phyloP scores from a whole-genome alignment of 2,113 vertebrate genomes.

The Tetraodon nigroviridis region DNA sequence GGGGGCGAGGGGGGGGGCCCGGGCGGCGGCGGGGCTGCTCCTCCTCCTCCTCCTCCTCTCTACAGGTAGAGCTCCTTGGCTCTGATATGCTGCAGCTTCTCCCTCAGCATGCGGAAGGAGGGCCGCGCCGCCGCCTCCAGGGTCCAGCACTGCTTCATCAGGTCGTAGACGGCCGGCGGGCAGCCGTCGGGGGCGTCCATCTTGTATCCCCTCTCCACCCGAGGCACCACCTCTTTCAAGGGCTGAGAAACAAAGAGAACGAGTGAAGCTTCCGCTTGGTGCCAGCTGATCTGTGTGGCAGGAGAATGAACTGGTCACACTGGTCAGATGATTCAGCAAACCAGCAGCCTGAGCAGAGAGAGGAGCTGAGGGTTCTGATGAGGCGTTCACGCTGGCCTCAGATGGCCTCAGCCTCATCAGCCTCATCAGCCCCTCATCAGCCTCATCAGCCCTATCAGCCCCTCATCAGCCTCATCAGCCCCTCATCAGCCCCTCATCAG shows the following conservation, averaged over 20 bases:
- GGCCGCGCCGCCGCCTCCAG: conserved; percentile 82
- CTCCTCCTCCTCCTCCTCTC: conserved; percentile 55
- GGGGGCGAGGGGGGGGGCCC: too few relatives aligned
- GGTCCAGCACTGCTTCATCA: conserved; percentile 98
- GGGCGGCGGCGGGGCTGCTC: too few relatives aligned
- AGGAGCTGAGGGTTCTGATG: too few relatives aligned
- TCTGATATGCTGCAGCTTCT: conserved; percentile 93
- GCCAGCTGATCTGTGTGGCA: neutral
- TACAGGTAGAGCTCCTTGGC: conserved; percentile 91
- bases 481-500: too few relatives aligned
- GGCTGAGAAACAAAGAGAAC: conserved; percentile 71
- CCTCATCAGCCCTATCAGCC: too few relatives aligned
- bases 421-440: too few relatives aligned
- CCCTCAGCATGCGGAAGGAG: conserved; percentile 88
- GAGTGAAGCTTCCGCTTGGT: neutral
- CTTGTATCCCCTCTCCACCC: conserved; percentile 96
- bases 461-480: too few relatives aligned
- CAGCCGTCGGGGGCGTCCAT: conserved; percentile 95
- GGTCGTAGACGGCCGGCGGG: conserved; percentile 84
- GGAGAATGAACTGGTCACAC: too few relatives aligned
- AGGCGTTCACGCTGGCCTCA: too few relatives aligned
- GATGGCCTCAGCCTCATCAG: too few relatives aligned
- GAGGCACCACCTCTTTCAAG: conserved; percentile 93
- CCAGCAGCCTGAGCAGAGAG: too few relatives aligned
- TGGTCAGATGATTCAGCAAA: too few relatives aligned